Evolutionary conservation across 2,797 vertebrate species (phyloP).

Genomic region (Echiichthys vipera): DNA sequence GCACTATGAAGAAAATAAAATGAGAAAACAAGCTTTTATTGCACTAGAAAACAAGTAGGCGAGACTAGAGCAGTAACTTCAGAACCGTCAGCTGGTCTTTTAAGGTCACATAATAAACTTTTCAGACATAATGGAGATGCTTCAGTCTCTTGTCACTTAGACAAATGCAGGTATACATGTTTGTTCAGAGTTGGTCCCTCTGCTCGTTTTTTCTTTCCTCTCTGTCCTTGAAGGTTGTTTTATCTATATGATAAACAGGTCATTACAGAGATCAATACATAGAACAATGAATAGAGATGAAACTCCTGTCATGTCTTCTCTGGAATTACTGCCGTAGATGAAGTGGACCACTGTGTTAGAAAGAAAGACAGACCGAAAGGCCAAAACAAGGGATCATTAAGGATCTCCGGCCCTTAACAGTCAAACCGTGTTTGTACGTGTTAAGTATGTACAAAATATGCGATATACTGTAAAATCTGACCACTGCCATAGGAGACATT

Average conservation of each 20-base stretch:
- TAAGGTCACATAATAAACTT: neutral
- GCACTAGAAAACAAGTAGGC: neutral
- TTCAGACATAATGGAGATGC: neutral
- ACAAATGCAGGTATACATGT: neutral
- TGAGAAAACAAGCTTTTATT: neutral
- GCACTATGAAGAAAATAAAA: neutral
- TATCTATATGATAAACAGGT: slow-evolving; percentile 13
- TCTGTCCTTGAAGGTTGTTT: neutral
- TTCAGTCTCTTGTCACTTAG: neutral
- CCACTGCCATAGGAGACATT: too few species aligned
- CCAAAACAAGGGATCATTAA: neutral
- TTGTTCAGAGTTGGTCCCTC: too few species aligned
- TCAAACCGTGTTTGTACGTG: too few species aligned
- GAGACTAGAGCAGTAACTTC: neutral
- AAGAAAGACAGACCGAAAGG: neutral
- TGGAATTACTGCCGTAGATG: neutral
- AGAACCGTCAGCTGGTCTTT: neutral
- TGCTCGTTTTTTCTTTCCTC: too few species aligned
- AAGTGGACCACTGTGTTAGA: neutral
- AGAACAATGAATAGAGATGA: neutral
- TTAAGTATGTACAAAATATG: too few species aligned
- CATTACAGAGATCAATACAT: neutral
- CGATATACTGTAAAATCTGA: too few species aligned
- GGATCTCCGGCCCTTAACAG: too few species aligned
- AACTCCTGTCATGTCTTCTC: neutral